phyloP scores from a whole-genome alignment of 2,113 vertebrate species.

The Podilymbus podiceps region DNA sequence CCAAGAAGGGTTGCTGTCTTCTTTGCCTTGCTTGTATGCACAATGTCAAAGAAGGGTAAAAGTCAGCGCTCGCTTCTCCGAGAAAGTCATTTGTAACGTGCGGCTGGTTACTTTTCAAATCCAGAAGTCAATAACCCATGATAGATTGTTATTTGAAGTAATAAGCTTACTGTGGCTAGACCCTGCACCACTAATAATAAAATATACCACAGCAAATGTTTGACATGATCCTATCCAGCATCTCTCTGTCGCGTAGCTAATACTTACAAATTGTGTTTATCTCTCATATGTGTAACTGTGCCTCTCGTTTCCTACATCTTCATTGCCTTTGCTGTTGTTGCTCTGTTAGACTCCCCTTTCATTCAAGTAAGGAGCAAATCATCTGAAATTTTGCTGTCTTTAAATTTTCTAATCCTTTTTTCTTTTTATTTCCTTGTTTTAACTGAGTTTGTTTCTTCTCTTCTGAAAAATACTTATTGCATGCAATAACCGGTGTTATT shows the following conservation, averaged over 20 bases:
- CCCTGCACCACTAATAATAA: conserved; percentile 17
- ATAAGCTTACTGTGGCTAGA: conserved; percentile 33
- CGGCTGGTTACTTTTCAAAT: not conserved
- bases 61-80: not conserved
- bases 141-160: conserved; percentile 42
- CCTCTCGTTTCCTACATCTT: not conserved
- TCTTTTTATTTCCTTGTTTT: conserved; percentile 44
- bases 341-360: not conserved
- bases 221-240: conserved; percentile 41
- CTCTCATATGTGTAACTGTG: not conserved
- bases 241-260: not conserved
- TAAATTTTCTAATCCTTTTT: conserved; percentile 42
- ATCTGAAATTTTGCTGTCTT: not conserved
- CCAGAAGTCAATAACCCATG: not conserved
- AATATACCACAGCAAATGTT: not conserved
- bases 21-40: not conserved
- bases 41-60: not conserved
- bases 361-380: conserved; percentile 2
- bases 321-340: not conserved
- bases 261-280: conserved; percentile 31
- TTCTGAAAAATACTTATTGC: conserved; percentile 4
- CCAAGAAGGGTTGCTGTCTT: not conserved
- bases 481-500: conserved; percentile 3
- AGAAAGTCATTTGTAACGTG: not conserved
- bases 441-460: conserved; percentile 28